Conservation (phyloP, 2,113 vertebrate genomes). For the Silurus glanis region DNA sequence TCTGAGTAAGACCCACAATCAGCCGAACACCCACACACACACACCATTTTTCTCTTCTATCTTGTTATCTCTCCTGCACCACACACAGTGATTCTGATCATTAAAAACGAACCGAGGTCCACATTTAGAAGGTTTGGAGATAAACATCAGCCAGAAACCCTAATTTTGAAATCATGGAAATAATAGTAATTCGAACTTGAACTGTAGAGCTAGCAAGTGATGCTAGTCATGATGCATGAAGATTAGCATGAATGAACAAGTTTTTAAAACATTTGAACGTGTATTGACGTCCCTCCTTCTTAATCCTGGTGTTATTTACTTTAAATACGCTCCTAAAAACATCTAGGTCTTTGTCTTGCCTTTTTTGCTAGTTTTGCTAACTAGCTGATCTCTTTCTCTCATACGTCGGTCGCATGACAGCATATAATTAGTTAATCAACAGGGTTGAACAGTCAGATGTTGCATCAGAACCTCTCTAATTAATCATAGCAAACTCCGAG, state of each 20-base stretch:
- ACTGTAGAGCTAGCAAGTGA: background rate
- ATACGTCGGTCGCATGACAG: background rate
- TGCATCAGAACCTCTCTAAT: background rate
- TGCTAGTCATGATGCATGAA: background rate
- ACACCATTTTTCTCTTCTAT: background rate
- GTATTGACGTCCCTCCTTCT: background rate
- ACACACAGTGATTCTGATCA: slow-evolving; percentile 2
- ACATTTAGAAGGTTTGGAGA: background rate
- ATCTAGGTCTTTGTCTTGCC: background rate
- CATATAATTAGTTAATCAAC: background rate
- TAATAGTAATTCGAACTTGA: background rate
- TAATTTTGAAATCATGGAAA: background rate
- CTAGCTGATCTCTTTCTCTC: background rate
- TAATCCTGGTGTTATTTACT: background rate
- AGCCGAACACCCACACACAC: background rate
- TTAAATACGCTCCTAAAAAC: background rate
- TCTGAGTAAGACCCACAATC: background rate
- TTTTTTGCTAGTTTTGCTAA: background rate
- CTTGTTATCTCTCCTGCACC: background rate
- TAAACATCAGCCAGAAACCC: background rate
- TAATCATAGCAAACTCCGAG: background rate
- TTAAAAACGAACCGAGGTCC: background rate
- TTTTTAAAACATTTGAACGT: background rate
- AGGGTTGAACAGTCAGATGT: background rate
- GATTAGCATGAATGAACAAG: background rate